Evolutionary conservation across 2,888 invertebrate genomes (phyloP), one percentile per base, ranked within the genome.

Genomic region (Leuctra nigra): DNA sequence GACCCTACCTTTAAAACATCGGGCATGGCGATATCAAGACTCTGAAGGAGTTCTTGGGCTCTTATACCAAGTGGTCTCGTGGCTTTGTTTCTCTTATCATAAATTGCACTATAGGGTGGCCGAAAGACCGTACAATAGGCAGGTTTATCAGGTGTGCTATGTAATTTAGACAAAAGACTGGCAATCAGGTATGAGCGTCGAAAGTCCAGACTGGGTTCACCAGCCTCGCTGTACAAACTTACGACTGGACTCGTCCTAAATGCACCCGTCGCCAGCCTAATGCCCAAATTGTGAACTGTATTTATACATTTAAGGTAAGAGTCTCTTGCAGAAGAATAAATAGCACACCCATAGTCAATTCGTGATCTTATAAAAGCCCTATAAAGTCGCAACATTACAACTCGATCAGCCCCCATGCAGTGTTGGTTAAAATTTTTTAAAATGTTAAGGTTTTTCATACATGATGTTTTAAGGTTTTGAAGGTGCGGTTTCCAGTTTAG

Each of bases 401-500:
- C 38, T 2, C 53, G 36, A n/a, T 53, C 53, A 14, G 53, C 53
- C 16, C 53, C 53, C 50, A 16, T 23, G 20, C 13, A 25, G 9
- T 4, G 53, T 36, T 25, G 13, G 16, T 39, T 36, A 16, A 39
- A 20, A 33, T 44, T 44, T 24, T 14, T n/a, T 25, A 54, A 38
- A 55, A 55, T n/a, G n/a, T 55, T 55, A 16, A 54, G 39, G 20
- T 20, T 7, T 39, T 39, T 16, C 6, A 39, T 18, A 39, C 39
- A 39, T 16, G 16, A 4, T 7, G n/a, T n/a, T 2, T 20, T 16
- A 18, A 39, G 2, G 16, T 39, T 16, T 13, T 14, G 16, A 39
- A 39, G 6, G 24, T 55, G 47, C 18, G n/a, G n/a, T 13, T 35
- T 48, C 55, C 55, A 55, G 29, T 55, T 55, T 6, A 48, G 46